phyloP scores from a whole-genome alignment of 2,888 invertebrate genomes.

The Drosophila engyochracea region DNA sequence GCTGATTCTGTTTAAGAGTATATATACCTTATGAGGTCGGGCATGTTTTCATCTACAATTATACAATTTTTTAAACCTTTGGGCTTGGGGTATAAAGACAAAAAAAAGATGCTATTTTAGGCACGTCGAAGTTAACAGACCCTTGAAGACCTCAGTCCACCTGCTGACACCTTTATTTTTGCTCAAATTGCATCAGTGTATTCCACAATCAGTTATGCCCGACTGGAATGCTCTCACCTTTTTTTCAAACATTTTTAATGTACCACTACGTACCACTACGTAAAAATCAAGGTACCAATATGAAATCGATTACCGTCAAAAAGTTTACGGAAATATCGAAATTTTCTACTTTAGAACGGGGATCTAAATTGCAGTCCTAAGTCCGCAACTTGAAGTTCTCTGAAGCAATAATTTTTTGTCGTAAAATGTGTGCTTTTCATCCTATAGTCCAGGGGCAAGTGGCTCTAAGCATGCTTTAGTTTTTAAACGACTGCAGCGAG shows the following conservation, averaged over 20 bases:
- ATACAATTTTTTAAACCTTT: not conserved
- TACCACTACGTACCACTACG: not conserved
- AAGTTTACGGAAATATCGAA: not conserved
- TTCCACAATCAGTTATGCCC: not conserved
- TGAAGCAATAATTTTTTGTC: not conserved
- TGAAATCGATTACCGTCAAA: not conserved
- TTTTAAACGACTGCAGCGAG: slow-evolving; percentile 10
- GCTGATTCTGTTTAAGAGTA: not conserved
- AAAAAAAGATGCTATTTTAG: not conserved
- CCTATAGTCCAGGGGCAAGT: not conserved
- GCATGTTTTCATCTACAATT: not conserved
- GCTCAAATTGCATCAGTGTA: not conserved
- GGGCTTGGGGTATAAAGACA: not conserved
- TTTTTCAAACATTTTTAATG: not conserved
- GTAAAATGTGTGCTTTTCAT: not conserved
- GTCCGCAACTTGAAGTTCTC: too few relatives aligned
- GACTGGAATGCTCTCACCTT: not conserved
- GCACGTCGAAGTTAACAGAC: not conserved
- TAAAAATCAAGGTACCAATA: not conserved
- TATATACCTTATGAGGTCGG: not conserved
- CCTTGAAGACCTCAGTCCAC: not conserved
- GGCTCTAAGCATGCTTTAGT: slow-evolving; percentile 23
- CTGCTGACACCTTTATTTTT: not conserved
- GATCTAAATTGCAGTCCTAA: not conserved
- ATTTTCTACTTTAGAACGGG: not conserved